A percentile compares a stretch with the other conserved stretches of the same genome.
Conservation (phyloP, 2,888 invertebrate genomes). For the Leistus spinibarbis region DNA sequence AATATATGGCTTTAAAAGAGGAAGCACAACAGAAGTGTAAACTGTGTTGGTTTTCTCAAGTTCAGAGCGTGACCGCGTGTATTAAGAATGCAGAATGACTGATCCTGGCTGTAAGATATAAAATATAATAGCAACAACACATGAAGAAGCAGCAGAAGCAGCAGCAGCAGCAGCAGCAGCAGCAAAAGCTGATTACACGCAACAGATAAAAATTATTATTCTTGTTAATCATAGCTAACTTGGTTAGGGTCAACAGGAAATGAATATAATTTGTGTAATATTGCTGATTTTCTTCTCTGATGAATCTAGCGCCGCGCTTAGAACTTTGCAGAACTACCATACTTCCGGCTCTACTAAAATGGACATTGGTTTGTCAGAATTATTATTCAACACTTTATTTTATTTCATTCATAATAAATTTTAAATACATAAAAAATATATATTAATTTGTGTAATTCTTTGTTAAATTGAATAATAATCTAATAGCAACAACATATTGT, state of each 20-base stretch:
- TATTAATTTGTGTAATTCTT: too few species aligned
- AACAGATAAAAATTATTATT: constrained; percentile 24
- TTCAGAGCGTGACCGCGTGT: constrained; percentile 20
- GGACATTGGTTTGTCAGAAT: background rate
- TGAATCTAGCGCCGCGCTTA: constrained; percentile 17
- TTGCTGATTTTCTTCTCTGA: constrained; percentile 28
- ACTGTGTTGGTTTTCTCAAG: background rate
- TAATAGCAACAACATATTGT: too few species aligned
- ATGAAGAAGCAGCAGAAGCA: background rate
- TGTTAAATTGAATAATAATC: too few species aligned
- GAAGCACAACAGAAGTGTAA: background rate
- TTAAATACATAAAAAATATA: too few species aligned
- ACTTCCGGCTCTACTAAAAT: background rate
- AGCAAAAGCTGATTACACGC: constrained; percentile 16
- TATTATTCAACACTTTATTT: too few species aligned
- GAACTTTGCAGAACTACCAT: background rate
- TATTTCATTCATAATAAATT: too few species aligned
- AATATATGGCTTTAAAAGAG: background rate
- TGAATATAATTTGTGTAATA: constrained; percentile 36
- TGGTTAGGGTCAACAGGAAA: constrained; percentile 21
- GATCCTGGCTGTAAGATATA: background rate
- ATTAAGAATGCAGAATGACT: constrained; percentile 17
- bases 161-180: background rate
- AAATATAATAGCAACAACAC: background rate
- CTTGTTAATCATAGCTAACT: constrained; percentile 26